Evolutionary conservation across 2,888 invertebrate species (phyloP).

Genomic region (Caenorhabditis sp.): DNA sequence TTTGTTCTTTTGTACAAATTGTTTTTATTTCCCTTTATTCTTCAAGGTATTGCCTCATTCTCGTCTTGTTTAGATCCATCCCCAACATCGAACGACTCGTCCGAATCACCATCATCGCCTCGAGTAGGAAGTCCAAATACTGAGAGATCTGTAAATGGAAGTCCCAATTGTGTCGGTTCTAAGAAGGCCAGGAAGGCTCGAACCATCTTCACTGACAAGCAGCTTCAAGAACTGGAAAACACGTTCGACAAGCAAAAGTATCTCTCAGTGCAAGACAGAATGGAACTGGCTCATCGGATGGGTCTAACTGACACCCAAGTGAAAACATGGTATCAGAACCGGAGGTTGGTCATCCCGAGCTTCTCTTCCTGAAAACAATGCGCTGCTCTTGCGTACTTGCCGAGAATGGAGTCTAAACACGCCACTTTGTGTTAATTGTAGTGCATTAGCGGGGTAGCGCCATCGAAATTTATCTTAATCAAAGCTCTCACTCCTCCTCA

Average conservation of each 20-base stretch:
- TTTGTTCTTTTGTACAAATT: slow-evolving; percentile 43
- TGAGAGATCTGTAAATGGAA: slow-evolving; percentile 51
- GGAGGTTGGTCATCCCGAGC: slow-evolving; percentile 87
- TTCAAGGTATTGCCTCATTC: background rate
- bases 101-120: slow-evolving; percentile 57
- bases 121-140: slow-evolving; percentile 42
- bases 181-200: slow-evolving; percentile 83
- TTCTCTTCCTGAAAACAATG: slow-evolving; percentile 44
- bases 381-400: slow-evolving; percentile 32
- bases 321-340: slow-evolving; percentile 99
- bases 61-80: slow-evolving; percentile 43
- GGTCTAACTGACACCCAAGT: slow-evolving; percentile 99
- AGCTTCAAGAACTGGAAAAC: slow-evolving; percentile 82
- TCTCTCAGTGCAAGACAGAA: slow-evolving; percentile 87
- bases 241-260: slow-evolving; percentile 82
- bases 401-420: slow-evolving; percentile 67
- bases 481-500: slow-evolving; percentile 61
- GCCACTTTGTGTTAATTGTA: slow-evolving; percentile 71
- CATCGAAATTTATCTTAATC: slow-evolving; percentile 71
- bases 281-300: slow-evolving; percentile 94
- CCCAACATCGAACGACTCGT: slow-evolving; percentile 55
- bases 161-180: slow-evolving; percentile 65
- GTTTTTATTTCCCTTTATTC: slow-evolving; percentile 26
- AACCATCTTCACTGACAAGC: slow-evolving; percentile 95
- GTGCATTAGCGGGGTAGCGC: slow-evolving; percentile 63